Evolutionary conservation across 2,113 vertebrate genomes (phyloP), one percentile per base, ranked within the genome.

Genomic region (Epinephelus cyanopodus): DNA sequence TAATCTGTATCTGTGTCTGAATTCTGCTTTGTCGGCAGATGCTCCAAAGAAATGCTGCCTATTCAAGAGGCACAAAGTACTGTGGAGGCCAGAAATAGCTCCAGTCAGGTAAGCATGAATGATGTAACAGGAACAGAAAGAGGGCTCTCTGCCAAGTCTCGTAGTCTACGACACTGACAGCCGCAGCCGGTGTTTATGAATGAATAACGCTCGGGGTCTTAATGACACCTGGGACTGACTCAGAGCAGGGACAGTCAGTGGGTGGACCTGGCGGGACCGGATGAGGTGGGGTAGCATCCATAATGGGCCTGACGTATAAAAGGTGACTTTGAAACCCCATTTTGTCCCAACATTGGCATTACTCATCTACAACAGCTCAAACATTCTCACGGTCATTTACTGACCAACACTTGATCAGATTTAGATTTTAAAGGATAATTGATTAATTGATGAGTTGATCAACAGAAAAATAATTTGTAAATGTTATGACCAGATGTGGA

Each of bases 21-120:
- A 90, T 88, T 87, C 73, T 88, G 91, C 89, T 85, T 89, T 33
- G 85, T 82, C 48, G 21, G 86, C 91, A 88, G 89, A 88, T 89
- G 82, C 81, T 48, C 67, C 79, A 72, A 81, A 91, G 69, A 91
- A 92, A 89, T 54, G 87, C 82, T 67, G 87, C 84, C 82, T 90
- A 74, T 91, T 93, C 56, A 77, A 87, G 83, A 88, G 71, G 86
- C 65, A 60, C 83, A 56, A 84, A 89, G 80, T 86, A 73, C 86
- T 75, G 68, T 80, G 66, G 70, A 90, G 83, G 91, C 89, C 90
- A 88, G 88, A 91, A 94, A 94, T 93, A 94, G 93, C 92, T 86
- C 87, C 77, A 85, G 92, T 90, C 92, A 93, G 92, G 89, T 92
- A 91, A 87, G 90, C 82, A 92, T 90, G 89, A 94, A 92, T 93